These are phyloP conservation scores for Sesia apiformis DNA, from an alignment of 2,888 invertebrate genomes.

Conservation along the genomic window DNA sequence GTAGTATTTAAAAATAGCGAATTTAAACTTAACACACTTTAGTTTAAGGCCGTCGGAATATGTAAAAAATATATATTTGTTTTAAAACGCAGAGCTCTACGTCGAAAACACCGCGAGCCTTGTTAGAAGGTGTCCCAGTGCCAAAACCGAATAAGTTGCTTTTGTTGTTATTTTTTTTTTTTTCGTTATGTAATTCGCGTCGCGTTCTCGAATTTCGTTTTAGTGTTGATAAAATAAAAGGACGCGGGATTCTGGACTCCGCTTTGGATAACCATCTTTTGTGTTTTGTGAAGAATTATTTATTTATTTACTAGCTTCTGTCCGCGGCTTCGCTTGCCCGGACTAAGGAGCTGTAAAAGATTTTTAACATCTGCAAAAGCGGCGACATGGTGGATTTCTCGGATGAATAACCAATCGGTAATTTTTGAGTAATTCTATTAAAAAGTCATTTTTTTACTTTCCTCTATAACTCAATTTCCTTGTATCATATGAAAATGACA, in stretches of 20 bases:
- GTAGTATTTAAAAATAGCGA: too few species aligned
- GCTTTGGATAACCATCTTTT: background rate
- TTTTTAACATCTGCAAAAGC: too few species aligned
- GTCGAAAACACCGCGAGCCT: slow-evolving; percentile 15
- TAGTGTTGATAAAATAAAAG: slow-evolving; percentile 17
- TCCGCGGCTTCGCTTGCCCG: background rate
- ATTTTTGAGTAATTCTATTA: too few species aligned
- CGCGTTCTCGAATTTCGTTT: slow-evolving; percentile 18
- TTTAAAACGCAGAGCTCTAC: slow-evolving; percentile 8
- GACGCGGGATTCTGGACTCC: background rate
- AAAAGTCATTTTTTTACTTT: too few species aligned
- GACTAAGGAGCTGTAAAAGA: too few species aligned
- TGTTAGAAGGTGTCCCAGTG: slow-evolving; percentile 24
- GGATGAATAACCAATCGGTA: too few species aligned
- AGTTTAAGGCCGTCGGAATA: too few species aligned
- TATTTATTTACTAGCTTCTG: background rate
- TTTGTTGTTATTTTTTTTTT: slow-evolving; percentile 11
- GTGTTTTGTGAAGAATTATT: background rate
- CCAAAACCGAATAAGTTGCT: slow-evolving; percentile 15
- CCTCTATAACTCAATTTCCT: too few species aligned
- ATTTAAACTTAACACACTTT: too few species aligned
- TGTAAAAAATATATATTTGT: too few species aligned
- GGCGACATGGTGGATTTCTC: too few species aligned
- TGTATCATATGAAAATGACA: too few species aligned
- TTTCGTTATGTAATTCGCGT: slow-evolving; percentile 11